Evolutionary conservation across 2,113 vertebrate genomes (phyloP).

Genomic region (Pomatostomus ruficeps): DNA sequence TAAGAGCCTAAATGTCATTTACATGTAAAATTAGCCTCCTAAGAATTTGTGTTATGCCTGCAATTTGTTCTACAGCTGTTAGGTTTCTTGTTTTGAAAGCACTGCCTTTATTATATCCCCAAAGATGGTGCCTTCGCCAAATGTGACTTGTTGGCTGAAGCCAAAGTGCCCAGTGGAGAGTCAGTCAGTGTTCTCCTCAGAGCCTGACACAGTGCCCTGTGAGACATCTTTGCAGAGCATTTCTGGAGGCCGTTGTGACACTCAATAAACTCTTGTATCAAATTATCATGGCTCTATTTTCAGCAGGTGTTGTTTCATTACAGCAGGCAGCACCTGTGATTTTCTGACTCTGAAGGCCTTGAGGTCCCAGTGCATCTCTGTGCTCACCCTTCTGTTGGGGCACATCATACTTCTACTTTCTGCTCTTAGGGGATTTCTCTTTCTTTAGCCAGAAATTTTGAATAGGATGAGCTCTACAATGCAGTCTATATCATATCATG

Average conservation of each 20-base stretch:
- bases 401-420: background rate
- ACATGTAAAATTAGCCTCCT: background rate
- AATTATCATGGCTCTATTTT: background rate
- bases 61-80: background rate
- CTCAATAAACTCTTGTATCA: background rate
- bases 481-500: rapidly evolving
- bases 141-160: background rate
- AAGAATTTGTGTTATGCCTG: background rate
- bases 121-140: background rate
- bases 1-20: background rate
- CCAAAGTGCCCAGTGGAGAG: background rate
- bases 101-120: background rate
- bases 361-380: background rate
- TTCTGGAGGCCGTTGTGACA: background rate
- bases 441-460: background rate
- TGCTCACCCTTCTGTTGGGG: background rate
- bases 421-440: background rate
- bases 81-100: background rate
- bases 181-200: background rate
- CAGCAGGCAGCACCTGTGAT: background rate
- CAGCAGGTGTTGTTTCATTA: background rate
- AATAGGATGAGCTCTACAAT: background rate
- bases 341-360: background rate
- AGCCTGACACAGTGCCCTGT: background rate
- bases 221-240: background rate